Evolutionary conservation across 2,888 invertebrate species (phyloP), one percentile per base, ranked within the genome.

Genomic region (Helobdella robusta): DNA sequence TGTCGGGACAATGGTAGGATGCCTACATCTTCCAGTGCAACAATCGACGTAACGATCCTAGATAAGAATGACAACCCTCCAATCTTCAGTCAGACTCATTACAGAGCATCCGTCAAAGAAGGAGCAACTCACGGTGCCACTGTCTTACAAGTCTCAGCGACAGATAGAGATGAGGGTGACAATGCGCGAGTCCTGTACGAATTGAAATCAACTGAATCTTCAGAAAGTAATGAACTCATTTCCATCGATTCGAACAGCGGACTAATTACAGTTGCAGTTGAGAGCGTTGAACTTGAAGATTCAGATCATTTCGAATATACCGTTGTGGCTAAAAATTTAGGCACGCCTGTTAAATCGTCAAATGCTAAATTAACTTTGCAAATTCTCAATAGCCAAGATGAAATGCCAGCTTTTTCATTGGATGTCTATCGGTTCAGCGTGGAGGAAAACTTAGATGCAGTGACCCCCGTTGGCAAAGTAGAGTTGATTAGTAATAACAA

Each of bases 11-110:
- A 88, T 8, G 94, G 94, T 36, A 86, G 87, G 70, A 92, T 93
- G 3, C 92, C 92, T 77, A 85, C 91, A 83, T 72, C 66, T 46
- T 68, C 73, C 6, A 69, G 69, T 25, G 68, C 69, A 4, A 67
- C 66, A 25, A 74, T 77, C 67, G 71, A 70, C 18, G 74, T 77
- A 2, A 67, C 67, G n/a, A 92, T 95, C 0, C 86, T 89, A 76
- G 95, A 95, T 79, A 87, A 89, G 73, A 95, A 95, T 78, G 95
- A 95, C 81, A 94, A 94, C 76, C 88, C 89, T 75, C 95, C 95
- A 0, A 88, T 88, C 78, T 95, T 94, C 77, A 89, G 89, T 73
- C 89, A 89, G 73, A 86, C 87, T 0, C 85, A 85, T 60, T 91
- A 91, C 77, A 84, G 86, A 20, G 86, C 88, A 1, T 85, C 85